Conservation (phyloP, 2,888 invertebrate species). For the Catocala sponsa region DNA sequence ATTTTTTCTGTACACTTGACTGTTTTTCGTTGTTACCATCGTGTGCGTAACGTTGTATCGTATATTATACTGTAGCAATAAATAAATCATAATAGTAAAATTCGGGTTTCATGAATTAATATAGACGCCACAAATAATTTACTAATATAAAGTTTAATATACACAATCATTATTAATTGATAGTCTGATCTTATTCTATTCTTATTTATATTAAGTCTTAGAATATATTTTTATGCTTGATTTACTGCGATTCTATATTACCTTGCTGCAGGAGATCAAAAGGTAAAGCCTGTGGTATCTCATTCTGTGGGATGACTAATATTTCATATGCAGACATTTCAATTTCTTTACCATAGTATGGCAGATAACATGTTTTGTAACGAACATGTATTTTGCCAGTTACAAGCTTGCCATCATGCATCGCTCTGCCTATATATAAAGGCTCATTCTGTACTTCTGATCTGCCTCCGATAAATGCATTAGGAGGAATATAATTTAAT, state of each 20-base stretch:
- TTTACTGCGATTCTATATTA: not conserved
- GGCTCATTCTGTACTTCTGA: constrained; percentile 81
- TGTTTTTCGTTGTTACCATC: too few relatives aligned
- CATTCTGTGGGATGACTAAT: constrained; percentile 42
- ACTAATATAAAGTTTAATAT: too few relatives aligned
- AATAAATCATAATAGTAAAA: too few relatives aligned
- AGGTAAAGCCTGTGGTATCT: constrained; percentile 21
- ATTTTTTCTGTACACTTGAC: too few relatives aligned
- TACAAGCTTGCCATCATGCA: constrained; percentile 90
- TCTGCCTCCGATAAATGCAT: constrained; percentile 89
- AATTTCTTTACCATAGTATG: constrained; percentile 76
- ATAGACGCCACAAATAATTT: too few relatives aligned
- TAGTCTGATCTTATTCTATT: too few relatives aligned
- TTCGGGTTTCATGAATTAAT: too few relatives aligned
- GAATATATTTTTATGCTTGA: too few relatives aligned
- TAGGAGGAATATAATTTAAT: constrained; percentile 89
- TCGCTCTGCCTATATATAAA: constrained; percentile 91
- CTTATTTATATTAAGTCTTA: too few relatives aligned
- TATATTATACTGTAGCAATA: too few relatives aligned
- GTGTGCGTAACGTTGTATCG: too few relatives aligned
- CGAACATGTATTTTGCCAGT: constrained; percentile 91
- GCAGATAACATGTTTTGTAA: constrained; percentile 91
- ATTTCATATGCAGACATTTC: constrained; percentile 54
- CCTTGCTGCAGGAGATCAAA: not conserved
- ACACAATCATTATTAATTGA: too few relatives aligned